A percentile compares a stretch with the other conserved stretches of the same genome.
These are phyloP conservation scores for Cottus gobio DNA, from an alignment of 2,113 vertebrate species.

Conservation along the genomic window DNA sequence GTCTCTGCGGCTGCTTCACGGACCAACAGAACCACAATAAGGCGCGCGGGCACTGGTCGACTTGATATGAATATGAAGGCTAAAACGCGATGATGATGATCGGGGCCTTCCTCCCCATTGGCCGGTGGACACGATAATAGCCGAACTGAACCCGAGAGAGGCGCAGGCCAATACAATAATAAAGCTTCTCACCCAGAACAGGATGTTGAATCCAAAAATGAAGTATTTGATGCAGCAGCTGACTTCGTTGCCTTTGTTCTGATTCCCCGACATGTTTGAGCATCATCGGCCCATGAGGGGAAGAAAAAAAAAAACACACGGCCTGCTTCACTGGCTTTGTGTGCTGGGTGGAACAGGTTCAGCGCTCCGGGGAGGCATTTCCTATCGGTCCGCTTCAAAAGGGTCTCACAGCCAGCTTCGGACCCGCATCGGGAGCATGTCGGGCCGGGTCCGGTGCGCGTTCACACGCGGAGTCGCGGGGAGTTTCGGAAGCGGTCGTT, in stretches of 20 bases:
- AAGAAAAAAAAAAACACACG: conserved; percentile 23
- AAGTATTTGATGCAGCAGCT: conserved; percentile 99
- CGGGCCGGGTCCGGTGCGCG: rapidly evolving
- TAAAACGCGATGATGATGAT: neutral
- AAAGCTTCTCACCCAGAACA: conserved; percentile 69
- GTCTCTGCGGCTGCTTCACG: neutral
- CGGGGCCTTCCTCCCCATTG: conserved; percentile 31
- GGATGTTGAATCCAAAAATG: conserved; percentile 98
- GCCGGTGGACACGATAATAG: neutral
- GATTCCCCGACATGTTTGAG: conserved; percentile 93
- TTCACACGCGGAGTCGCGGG: neutral
- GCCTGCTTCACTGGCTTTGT: conserved; percentile 76
- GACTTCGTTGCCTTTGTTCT: conserved; percentile 96
- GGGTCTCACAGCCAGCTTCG: neutral
- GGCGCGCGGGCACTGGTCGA: no score
- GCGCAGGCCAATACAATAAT: neutral
- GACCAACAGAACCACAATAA: rapidly evolving
- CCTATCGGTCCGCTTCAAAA: conserved; percentile 8
- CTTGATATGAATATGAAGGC: neutral
- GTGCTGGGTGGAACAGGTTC: conserved; percentile 64
- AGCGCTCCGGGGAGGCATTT: conserved; percentile 63
- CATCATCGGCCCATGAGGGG: conserved; percentile 45
- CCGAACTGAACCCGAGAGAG: neutral
- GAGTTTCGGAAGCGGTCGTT: rapidly evolving
- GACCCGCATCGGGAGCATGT: neutral